Evolutionary conservation across 2,888 invertebrate genomes (phyloP).

Genomic region (Diabrotica balteata): DNA sequence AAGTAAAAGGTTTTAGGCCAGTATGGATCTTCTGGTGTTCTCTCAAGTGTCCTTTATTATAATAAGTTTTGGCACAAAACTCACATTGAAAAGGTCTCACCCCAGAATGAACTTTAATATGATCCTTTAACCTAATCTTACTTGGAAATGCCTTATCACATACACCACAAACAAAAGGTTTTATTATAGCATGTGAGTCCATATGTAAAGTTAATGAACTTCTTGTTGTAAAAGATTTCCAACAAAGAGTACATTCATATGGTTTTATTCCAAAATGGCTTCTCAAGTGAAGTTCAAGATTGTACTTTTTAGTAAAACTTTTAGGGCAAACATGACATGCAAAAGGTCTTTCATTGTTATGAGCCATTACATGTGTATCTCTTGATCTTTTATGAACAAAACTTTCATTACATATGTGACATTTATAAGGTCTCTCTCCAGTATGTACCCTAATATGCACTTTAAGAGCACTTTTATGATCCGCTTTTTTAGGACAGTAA

Average conservation of each 20-base stretch:
- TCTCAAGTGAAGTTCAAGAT: slow-evolving; percentile 15
- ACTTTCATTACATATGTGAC: slow-evolving; percentile 14
- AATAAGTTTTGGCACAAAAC: slow-evolving; percentile 23
- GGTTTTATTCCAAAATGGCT: slow-evolving; percentile 23
- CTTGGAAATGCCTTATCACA: slow-evolving; percentile 18
- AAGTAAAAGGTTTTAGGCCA: slow-evolving; percentile 16
- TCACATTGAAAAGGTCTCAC: slow-evolving; percentile 21
- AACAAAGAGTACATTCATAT: slow-evolving; percentile 20
- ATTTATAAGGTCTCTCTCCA: slow-evolving; percentile 14
- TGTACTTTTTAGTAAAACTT: slow-evolving; percentile 20
- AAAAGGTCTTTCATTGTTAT: slow-evolving; percentile 23
- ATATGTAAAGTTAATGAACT: slow-evolving; percentile 19
- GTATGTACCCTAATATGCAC: slow-evolving; percentile 5
- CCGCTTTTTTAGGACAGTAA: slow-evolving; percentile 17
- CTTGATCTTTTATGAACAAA: slow-evolving; percentile 22
- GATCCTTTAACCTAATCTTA: slow-evolving; percentile 22
- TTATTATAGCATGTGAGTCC: slow-evolving; percentile 18
- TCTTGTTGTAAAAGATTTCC: slow-evolving; percentile 22
- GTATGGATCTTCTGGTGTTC: slow-evolving; percentile 24
- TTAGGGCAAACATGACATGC: slow-evolving; percentile 15
- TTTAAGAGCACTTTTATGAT: slow-evolving; percentile 22
- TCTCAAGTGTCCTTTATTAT: slow-evolving; percentile 22
- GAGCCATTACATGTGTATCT: slow-evolving; percentile 23
- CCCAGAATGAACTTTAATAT: slow-evolving; percentile 17
- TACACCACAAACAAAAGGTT: slow-evolving; percentile 13